Evolutionary conservation across 2,113 vertebrate genomes (phyloP).

Genomic region (Xyliphius kryptos): DNA sequence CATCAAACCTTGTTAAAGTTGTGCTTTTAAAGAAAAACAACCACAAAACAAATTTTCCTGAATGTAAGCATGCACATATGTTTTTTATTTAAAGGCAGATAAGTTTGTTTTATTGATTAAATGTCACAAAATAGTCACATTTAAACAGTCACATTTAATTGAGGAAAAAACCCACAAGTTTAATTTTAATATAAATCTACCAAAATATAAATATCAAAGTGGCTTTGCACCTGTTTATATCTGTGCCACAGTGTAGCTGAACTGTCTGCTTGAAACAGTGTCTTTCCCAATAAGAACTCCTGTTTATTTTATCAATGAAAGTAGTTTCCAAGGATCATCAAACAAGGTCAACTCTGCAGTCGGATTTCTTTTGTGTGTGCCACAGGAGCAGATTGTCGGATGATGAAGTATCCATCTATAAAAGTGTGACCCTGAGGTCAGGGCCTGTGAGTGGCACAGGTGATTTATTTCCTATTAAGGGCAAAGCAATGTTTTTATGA

Average conservation of each 20-base stretch:
- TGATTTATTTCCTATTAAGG: conserved; percentile 54
- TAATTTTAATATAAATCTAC: too few species aligned
- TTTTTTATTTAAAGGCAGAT: too few species aligned
- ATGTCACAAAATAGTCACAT: too few species aligned
- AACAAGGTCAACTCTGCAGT: conserved; percentile 54
- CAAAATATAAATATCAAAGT: too few species aligned
- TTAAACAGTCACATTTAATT: too few species aligned
- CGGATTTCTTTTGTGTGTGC: conserved; percentile 56
- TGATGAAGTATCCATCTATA: conserved; percentile 65
- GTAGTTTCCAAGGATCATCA: conserved; percentile 50
- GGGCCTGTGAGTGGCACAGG: conserved; percentile 47
- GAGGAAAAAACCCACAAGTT: too few species aligned
- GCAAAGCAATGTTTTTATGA: conserved; percentile 41
- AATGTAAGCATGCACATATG: too few species aligned
- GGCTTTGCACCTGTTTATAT: too few species aligned
- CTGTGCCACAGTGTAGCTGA: not conserved
- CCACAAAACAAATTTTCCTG: too few species aligned
- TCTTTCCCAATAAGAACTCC: not conserved
- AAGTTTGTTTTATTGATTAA: too few species aligned
- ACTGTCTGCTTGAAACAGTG: conserved; percentile 21
- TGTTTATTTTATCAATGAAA: conserved; percentile 48
- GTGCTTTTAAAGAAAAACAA: too few species aligned
- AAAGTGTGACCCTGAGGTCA: conserved; percentile 61
- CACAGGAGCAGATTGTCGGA: conserved; percentile 52
- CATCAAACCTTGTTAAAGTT: too few species aligned